phyloP scores from a whole-genome alignment of 1,140 invertebrate genomes.

The Thalassaphorura encarpata region DNA sequence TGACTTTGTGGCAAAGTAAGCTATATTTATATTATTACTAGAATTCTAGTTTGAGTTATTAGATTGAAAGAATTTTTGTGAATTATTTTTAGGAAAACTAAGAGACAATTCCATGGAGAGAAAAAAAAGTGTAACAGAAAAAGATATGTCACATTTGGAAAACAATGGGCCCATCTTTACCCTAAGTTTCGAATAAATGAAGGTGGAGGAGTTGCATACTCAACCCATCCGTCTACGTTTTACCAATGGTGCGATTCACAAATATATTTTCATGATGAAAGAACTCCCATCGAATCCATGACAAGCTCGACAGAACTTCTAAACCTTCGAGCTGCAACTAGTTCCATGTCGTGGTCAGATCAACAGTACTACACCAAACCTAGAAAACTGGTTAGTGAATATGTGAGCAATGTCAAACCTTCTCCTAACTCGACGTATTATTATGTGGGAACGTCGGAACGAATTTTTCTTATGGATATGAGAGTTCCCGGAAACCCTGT shows the following conservation, averaged over 20 bases:
- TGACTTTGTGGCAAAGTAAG: constrained; percentile 16
- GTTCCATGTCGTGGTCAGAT: constrained; percentile 11
- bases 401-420: constrained; percentile 1
- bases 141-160: no score
- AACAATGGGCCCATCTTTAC: background rate
- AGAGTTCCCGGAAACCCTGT: constrained; percentile 25
- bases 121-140: no score
- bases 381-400: constrained; percentile 9
- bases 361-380: constrained; percentile 8
- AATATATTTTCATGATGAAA: constrained; percentile 11
- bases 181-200: constrained; percentile 17
- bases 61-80: no score
- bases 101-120: no score
- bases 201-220: constrained; percentile 6
- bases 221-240: background rate
- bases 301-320: background rate
- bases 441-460: constrained; percentile 22
- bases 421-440: constrained; percentile 15
- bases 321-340: constrained; percentile 4
- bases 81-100: no score
- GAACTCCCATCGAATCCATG: background rate
- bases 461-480: constrained; percentile 25
- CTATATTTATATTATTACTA: constrained; percentile 6
- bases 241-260: constrained; percentile 10
- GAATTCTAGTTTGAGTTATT: no score